Conservation (phyloP, 2,113 vertebrate species). For the Synchiropus splendidus region DNA sequence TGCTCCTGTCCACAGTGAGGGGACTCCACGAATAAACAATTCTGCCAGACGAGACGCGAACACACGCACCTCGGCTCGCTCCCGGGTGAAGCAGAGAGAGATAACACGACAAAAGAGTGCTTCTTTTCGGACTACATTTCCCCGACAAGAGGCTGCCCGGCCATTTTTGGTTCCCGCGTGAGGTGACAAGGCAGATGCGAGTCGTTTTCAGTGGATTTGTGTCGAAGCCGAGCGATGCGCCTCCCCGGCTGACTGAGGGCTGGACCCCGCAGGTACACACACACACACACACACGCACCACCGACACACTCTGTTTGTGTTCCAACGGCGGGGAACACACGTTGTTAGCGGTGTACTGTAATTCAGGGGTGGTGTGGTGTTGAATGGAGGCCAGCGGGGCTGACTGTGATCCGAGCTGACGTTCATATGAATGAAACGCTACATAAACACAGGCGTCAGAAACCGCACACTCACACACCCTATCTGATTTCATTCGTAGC, state of each 20-base stretch:
- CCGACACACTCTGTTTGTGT: too few species aligned
- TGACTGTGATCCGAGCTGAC: too few species aligned
- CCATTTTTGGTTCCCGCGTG: conserved; percentile 20
- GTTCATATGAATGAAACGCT: too few species aligned
- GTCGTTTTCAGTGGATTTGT: conserved; percentile 53
- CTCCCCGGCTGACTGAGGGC: conserved; percentile 47
- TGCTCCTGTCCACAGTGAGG: conserved; percentile 56
- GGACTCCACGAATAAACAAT: conserved; percentile 70
- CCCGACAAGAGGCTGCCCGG: conserved; percentile 16
- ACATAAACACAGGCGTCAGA: too few species aligned
- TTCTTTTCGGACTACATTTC: conserved; percentile 28
- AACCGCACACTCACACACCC: too few species aligned
- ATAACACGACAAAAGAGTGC: conserved; percentile 4
- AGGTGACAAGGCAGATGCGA: conserved; percentile 37
- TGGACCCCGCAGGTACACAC: conserved; percentile 52
- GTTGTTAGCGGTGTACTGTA: too few species aligned
- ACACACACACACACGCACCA: too few species aligned
- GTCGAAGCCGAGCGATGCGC: conserved; percentile 48
- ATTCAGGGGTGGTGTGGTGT: too few species aligned
- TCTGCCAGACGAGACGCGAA: conserved; percentile 33
- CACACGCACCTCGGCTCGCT: conserved; percentile 26
- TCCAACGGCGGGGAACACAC: too few species aligned
- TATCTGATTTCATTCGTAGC: too few species aligned
- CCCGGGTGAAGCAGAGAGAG: background rate
- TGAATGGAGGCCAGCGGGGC: too few species aligned